Evolutionary conservation across 2,113 vertebrate genomes (phyloP).

Genomic region (Protomyctophum bolini): DNA sequence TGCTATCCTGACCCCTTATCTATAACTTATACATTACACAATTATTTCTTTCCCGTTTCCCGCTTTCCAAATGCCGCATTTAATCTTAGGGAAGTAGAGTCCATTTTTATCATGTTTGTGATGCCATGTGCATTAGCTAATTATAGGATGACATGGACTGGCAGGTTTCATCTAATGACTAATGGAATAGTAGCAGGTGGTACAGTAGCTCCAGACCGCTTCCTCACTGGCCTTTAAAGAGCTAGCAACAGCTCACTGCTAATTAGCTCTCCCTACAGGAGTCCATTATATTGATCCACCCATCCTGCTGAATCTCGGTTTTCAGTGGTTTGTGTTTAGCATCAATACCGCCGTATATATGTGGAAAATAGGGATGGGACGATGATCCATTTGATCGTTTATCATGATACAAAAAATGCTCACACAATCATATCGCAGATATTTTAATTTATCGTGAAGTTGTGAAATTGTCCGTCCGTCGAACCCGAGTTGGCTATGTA

Average conservation of each 20-base stretch:
- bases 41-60: no score
- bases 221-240: slow-evolving; percentile 8
- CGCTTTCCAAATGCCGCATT: no score
- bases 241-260: slow-evolving; percentile 22
- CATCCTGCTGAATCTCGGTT: neutral
- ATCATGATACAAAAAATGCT: no score
- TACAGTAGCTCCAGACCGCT: neutral
- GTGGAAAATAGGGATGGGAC: neutral
- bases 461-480: no score
- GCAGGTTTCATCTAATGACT: slow-evolving; percentile 25
- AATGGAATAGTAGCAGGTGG: neutral
- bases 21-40: no score
- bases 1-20: no score
- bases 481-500: no score
- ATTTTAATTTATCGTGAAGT: no score
- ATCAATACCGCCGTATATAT: neutral
- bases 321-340: neutral
- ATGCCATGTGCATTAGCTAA: slow-evolving; percentile 29
- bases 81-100: neutral
- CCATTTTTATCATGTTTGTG: neutral
- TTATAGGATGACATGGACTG: neutral
- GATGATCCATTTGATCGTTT: neutral
- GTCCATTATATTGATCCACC: slow-evolving; percentile 8
- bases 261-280: slow-evolving; percentile 32
- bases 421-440: no score